These are phyloP conservation scores for Meandrusa payeni DNA, from an alignment of 2,888 invertebrate species.

Conservation along the genomic window DNA sequence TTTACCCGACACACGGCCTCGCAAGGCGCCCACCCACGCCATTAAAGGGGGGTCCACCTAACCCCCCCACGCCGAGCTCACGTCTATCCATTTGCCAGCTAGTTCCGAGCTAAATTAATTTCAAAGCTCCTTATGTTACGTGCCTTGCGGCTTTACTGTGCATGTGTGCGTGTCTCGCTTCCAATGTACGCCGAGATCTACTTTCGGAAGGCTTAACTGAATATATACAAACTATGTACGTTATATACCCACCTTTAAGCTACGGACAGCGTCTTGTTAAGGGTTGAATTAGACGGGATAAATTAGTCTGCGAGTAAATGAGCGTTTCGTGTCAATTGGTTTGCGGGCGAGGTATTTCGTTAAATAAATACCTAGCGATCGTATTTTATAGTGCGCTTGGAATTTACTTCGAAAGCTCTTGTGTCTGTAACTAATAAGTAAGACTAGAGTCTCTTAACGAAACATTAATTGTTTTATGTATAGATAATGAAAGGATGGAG, in stretches of 20 bases:
- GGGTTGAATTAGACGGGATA: constrained; percentile 74
- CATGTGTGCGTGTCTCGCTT: constrained; percentile 54
- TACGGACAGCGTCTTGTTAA: constrained; percentile 71
- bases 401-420: constrained; percentile 1
- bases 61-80: constrained; percentile 61
- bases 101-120: constrained; percentile 82
- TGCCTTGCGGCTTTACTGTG: constrained; percentile 76
- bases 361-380: constrained; percentile 27
- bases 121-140: constrained; percentile 82
- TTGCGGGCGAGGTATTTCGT: constrained; percentile 29
- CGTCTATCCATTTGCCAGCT: constrained; percentile 82
- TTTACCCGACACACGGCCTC: constrained; percentile 58
- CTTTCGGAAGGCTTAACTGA: constrained; percentile 74
- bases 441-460: too few relatives aligned
- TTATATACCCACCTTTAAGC: constrained; percentile 50
- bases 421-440: too few relatives aligned
- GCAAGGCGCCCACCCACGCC: constrained; percentile 35
- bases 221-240: constrained; percentile 46
- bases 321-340: constrained; percentile 39
- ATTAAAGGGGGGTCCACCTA: constrained; percentile 35
- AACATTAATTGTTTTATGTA: too few relatives aligned
- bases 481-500: too few relatives aligned
- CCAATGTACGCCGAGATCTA: constrained; percentile 50
- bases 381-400: constrained; percentile 10
- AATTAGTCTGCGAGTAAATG: constrained; percentile 62